Evolutionary conservation across 2,888 invertebrate genomes (phyloP), one percentile per base, ranked within the genome.

Genomic region (Cerastoderma edule): DNA sequence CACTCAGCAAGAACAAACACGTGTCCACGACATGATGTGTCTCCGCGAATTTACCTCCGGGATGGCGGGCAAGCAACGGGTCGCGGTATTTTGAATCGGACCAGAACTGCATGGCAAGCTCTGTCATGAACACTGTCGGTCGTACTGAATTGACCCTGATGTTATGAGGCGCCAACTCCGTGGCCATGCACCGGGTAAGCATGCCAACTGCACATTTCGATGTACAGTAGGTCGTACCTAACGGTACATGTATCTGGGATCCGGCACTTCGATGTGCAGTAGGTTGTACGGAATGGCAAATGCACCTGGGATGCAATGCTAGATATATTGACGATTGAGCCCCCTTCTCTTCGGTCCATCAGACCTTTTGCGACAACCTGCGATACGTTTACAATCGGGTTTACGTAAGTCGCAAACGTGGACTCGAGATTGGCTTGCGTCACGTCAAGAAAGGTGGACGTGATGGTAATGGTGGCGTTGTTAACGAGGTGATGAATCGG

Each of bases 401-500:
- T 39, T 2, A 63, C n/a, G 27, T 63, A 39, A 13, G 19, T 39
- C 2, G 16, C 22, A 10, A 16, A 39, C 2, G 32, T 24, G 1
- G n/a, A 2, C 5, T n/a, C 1, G 1, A 63, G 22, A 16, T 35
- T 24, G 8, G 16, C 39, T 19, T 63, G 27, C 1, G 24, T 63
- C 1, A 63, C 19, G 32, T 63, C 19, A 3, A 63, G 39, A 19
- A 63, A 63, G n/a, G 39, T 19, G n/a, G 35, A 13, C 10, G 32
- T 8, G 22, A 2, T 22, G n/a, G 32, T n/a, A 22, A 22, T 39
- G 6, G 63, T 24, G 3, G 63, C 63, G 63, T 63, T 63, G 22
- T 63, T 63, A 6, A 63, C 63, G 6, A 63, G 63, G 10, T 39
- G 63, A 24, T 63, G 63, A 19, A 63, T 35, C 24, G 63, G 63